Base-by-base conservation (phyloP, 2,888 invertebrate species). In the Scelioninae gen. 1 region DNA sequence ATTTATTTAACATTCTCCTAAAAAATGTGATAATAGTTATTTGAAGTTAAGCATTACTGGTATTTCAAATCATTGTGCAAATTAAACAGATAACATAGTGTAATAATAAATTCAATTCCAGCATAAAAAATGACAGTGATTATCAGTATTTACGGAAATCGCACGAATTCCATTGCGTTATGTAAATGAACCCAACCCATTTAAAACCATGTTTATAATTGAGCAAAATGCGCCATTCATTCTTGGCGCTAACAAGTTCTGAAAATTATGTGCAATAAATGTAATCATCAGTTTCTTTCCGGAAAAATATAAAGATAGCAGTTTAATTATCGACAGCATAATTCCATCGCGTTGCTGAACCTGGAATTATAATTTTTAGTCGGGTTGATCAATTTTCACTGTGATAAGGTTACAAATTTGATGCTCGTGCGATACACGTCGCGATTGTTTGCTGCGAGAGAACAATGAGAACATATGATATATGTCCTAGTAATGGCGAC, bases 401-500 rank as follows among this genome's bases (percentile, higher is more conserved):
- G 53, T 31, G 72, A 77, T 72, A 72, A 55, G 65, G 56, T 82
- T 82, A 82, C 77, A 77, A 74, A 82, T 72, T 82, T 63, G 77
- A 77, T 74, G 43, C 32, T 63, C 55, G 66, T 55, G 40, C 60
- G 74, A 72, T 77, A 74, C 43, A 63, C n/a, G 60, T 38, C 29
- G 55, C 82, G 56, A 82, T 82, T 74, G 76, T 77, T 77, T 31
- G 45, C 47, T 60, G 58, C 51, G 15, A 47, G 32, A 31, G 68
- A 66, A 77, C 82, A 77, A 77, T 78, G 56, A 56, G 43, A 68
- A 47, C 77, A 38, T 63, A 63, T 68, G 72, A 66, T 68, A 58
- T 72, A 75, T 63, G 56, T 69, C 51, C 81, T 62, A 77, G 72
- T 82, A 82, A 77, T 72, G 82, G 77, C 68, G 77, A 77, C 72